Base-by-base conservation (phyloP, 2,888 invertebrate genomes). In the Caenorhabditis japonica region DNA sequence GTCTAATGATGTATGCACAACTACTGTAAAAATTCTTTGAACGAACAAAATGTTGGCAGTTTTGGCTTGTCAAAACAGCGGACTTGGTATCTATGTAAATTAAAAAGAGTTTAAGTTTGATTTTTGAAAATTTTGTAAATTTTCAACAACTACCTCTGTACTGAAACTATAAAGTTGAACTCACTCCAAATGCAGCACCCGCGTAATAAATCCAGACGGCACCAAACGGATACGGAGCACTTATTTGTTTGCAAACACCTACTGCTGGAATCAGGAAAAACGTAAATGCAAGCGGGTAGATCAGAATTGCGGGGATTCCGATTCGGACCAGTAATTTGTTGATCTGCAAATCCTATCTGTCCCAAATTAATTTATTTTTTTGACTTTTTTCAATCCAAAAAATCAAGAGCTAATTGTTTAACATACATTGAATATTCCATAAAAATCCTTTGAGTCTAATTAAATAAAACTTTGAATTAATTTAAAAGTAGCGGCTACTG, bases 231-330 rank as follows among this genome's bases (percentile, higher is more conserved):
- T 56, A 56, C 2, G 64, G 64, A 36, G 7, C 12, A 0, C 44
- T 13, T 10, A 38, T 17, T 43, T 56, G 56, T 47, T 43, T 49
- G n/a, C 56, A 66, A 17, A 49, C 43, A 15, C 64, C 64, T 1
- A 56, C 47, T 2, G 64, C 64, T 2, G 56, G 56, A 5, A 66
- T 56, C 3, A 66, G 34, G 17, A 41, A 66, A n/a, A 51, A 66
- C 17, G 56, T 56, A 43, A 66, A 56, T 19, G 33, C 27, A 13
- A 56, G 23, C n/a, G 64, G 64, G n/a, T 41, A 51, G 19, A 64
- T 12, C 0, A 55, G 21, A 2, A 47, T 12, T 0, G 44, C 3
- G 4, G 64, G 64, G 15, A 64, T 30, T 13, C 23, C 34, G 25
- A 56, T 17, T 30, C 17, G 19, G 36, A 66, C 19, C 4, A 66